Evolutionary conservation across 2,797 vertebrate genomes (phyloP).

Genomic region (Onychomys leucogaster): DNA sequence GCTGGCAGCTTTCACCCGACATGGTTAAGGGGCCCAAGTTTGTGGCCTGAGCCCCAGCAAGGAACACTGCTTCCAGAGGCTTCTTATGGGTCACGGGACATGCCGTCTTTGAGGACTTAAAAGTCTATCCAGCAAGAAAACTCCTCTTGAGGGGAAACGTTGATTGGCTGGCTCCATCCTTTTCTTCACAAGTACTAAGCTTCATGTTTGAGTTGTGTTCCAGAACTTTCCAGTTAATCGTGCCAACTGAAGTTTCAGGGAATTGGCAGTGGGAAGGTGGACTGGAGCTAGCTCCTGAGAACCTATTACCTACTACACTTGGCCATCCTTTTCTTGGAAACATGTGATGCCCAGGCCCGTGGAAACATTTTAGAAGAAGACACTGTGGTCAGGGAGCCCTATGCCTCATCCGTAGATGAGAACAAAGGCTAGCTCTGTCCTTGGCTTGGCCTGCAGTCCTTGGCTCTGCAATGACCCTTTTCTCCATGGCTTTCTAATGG

Average conservation of each 20-base stretch:
- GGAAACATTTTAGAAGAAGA: not conserved
- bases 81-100: not conserved
- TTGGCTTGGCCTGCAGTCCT: not conserved
- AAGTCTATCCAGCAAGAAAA: not conserved
- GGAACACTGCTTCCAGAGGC: not conserved
- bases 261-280: not conserved
- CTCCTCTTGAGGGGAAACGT: not conserved
- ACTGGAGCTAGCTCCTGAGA: not conserved
- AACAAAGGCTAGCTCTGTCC: not conserved
- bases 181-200: not conserved
- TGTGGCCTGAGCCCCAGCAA: not conserved
- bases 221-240: not conserved
- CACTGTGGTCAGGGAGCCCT: not conserved
- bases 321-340: not conserved
- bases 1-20: not conserved
- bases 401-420: fast-evolving
- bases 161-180: not conserved
- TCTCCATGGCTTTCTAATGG: not conserved
- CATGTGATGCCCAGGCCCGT: too few relatives aligned
- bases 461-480: not conserved
- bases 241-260: not conserved
- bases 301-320: not conserved
- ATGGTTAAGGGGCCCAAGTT: not conserved
- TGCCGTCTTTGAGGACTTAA: not conserved
- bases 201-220: not conserved